Conservation (phyloP, 2,888 invertebrate species). For the Syrista parreyssii region DNA sequence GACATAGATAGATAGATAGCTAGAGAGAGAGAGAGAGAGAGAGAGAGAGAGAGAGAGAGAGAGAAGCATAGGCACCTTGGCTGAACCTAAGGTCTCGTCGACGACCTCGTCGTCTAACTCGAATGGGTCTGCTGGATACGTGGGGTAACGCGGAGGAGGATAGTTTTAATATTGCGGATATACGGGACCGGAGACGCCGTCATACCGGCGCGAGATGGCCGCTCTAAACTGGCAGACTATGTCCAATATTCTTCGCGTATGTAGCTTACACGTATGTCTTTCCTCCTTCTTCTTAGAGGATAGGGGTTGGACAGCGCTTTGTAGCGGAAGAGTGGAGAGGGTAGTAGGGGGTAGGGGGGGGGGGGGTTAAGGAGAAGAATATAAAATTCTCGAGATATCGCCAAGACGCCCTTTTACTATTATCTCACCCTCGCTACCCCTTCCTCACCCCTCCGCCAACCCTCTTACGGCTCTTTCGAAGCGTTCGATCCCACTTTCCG, state of each 20-base stretch:
- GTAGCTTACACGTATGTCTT: not conserved
- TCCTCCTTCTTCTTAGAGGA: no score
- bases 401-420: no score
- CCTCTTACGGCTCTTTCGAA: no score
- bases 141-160: slow-evolving; percentile 9
- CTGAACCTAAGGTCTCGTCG: not conserved
- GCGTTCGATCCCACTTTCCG: no score
- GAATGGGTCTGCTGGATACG: slow-evolving; percentile 1
- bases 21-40: not conserved
- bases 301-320: no score
- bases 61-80: not conserved
- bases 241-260: slow-evolving; percentile 21
- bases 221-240: slow-evolving; percentile 18
- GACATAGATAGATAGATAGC: not conserved
- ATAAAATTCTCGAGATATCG: no score
- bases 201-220: slow-evolving; percentile 22
- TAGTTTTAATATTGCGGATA: slow-evolving; percentile 25
- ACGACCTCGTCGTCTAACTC: not conserved
- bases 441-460: no score
- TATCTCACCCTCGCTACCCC: no score
- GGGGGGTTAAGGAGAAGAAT: no score
- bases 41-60: not conserved
- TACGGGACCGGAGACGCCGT: slow-evolving; percentile 18
- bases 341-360: no score
- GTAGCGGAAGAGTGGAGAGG: no score